Evolutionary conservation across 2,113 vertebrate genomes (phyloP), one percentile per base, ranked within the genome.

Genomic region (Octodon degus): DNA sequence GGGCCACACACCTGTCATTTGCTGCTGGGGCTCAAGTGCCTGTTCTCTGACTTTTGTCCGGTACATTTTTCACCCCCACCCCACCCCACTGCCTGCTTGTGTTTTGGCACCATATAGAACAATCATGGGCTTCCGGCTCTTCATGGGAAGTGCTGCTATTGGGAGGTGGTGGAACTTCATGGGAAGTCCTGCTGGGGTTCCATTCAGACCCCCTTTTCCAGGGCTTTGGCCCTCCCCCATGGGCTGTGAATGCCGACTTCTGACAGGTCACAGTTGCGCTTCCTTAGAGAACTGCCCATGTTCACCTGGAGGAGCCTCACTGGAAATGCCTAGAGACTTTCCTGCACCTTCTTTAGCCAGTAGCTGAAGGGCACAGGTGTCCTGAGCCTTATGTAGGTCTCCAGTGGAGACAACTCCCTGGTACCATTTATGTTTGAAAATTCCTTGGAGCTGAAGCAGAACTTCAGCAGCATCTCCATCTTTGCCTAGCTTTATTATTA

Each of bases 51-150:
- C 3, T 40, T 37, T 67, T 60, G 25, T 43, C 65, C 53, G 0
- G 4, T 1, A 47, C 13, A 0, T 63, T 53, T 84, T 9, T 79
- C 10, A 0, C 24, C 0, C 7, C 1, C 19, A 0, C 12, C 1
- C 20, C 53, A 60, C 24, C 1, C 2, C 12, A 1, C 10, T 4
- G 20, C 53, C 58, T 79, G 20, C 0, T 19, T 68, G 3, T 20
- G 74, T 40, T 58, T 68, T 84, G 25, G 50, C 12, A 55, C 5
- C 3, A 0, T 0, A 24, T 55, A 77, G 89, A 37, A 53, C 86
- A 55, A 5, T 6, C 79, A 25, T 37, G 63, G 14, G 85, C 63
- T 65, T 58, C 0, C 7, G 34, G 70, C 17, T 13, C 47, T 43
- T 83, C 30, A 25, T 37, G 30, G 3, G 5, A 14, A 20, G 72